A percentile compares a stretch with the other conserved stretches of the same genome.
phyloP scores from a whole-genome alignment of 1,140 invertebrate species.

The Cyclina sinensis region DNA sequence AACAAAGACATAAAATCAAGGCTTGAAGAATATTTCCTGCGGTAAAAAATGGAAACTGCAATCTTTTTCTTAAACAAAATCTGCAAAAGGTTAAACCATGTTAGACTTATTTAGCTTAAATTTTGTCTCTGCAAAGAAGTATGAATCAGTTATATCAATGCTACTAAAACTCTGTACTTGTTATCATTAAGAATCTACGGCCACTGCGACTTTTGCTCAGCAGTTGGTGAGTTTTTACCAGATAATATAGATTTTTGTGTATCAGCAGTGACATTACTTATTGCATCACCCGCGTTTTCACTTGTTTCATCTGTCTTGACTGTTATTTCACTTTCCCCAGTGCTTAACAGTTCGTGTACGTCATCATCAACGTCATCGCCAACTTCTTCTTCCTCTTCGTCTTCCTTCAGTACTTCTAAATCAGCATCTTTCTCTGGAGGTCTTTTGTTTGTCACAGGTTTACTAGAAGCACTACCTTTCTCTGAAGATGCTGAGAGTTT shows the following conservation, averaged over 20 bases:
- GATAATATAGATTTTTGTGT: background rate
- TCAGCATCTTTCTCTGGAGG: background rate
- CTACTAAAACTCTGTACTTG: too few relatives aligned
- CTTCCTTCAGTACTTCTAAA: slow-evolving; percentile 18
- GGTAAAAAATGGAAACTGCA: too few relatives aligned
- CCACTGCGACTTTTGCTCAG: background rate
- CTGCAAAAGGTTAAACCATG: too few relatives aligned
- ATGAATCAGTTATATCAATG: too few relatives aligned
- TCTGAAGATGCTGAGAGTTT: slow-evolving; percentile 5
- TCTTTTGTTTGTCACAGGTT: background rate
- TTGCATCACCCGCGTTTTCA: background rate
- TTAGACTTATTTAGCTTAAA: too few relatives aligned
- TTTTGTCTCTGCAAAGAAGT: too few relatives aligned
- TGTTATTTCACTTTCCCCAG: slow-evolving; percentile 9
- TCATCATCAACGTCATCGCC: slow-evolving; percentile 39
- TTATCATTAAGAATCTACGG: too few relatives aligned
- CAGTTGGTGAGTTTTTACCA: background rate
- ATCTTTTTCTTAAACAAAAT: too few relatives aligned
- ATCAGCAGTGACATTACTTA: background rate
- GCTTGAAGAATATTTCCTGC: too few relatives aligned
- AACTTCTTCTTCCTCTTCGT: slow-evolving; percentile 42
- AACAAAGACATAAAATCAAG: too few relatives aligned
- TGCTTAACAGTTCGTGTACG: background rate
- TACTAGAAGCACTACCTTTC: background rate
- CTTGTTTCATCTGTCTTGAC: background rate